Evolutionary conservation across 1,140 invertebrate genomes (phyloP), one percentile per base, ranked within the genome.

Genomic region (Pentalonia nigronervosa): DNA sequence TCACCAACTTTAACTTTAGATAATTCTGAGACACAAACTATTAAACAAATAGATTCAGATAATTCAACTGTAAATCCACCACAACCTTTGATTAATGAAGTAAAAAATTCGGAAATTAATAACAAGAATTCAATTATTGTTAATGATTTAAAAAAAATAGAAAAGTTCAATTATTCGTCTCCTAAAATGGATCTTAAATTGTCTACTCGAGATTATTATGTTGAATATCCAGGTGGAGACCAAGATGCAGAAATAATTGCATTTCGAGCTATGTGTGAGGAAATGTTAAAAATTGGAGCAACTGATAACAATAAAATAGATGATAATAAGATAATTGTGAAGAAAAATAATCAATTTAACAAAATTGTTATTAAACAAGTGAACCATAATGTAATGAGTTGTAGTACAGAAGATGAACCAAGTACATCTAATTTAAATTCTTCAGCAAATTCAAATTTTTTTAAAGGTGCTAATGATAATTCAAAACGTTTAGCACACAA

Each of bases 211-310:
- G 34, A 90, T 48, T 17, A 50, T n/a, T n/a, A 88, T 90, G 23
- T 11, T 30, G n/a, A 90, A 53, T 60, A 30, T 30, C 25, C 8
- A 7, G 36, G 45, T 41, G 2, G 56, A 90, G 89, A 90, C 30
- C 89, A 90, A 90, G 53, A 60, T 67, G 7, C 25, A 8, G 89
- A 90, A n/a, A 50, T 90, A 90, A 90, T n/a, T 45, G 17, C 36
- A 67, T 90, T 90, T 67, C 17, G 25, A 90, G 11, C 25, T 21
- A 90, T 90, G 89, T 90, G 89, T 90, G 53, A 90, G 7, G 8
- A 4, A n/a, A 2, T 90, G 9, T n/a, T 45, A 56, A 67, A 67
- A 45, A 45, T 90, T 67, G 17, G 14, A 60, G 0, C 4, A 6
- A 7, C 20, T 47, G 56, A 67, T 90, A 60, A 56, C 56, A 36